Percentiles rank a stretch among this genome's conserved stretches.
Conservation (phyloP, 1,140 invertebrate species). For the Sycophaga agraensis region DNA sequence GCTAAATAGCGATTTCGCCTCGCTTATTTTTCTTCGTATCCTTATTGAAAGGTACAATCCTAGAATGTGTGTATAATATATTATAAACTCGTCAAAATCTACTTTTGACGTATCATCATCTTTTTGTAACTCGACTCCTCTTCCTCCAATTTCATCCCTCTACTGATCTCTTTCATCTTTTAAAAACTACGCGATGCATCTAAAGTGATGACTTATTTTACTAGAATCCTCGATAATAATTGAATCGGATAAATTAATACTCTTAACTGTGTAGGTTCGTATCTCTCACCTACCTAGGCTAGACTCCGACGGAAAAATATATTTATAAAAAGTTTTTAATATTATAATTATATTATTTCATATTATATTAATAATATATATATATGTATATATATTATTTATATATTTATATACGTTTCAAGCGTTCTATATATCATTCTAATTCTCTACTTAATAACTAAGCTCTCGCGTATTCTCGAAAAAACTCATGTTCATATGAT, state of each 20-base stretch:
- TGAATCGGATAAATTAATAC: slow-evolving; percentile 56
- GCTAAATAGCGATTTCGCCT: not conserved
- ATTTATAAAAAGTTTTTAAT: slow-evolving; percentile 60
- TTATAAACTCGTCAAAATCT: slow-evolving; percentile 7
- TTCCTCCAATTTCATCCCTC: slow-evolving; percentile 28
- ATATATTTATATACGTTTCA: slow-evolving; percentile 48
- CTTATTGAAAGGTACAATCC: slow-evolving; percentile 13
- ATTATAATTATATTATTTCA: slow-evolving; percentile 45
- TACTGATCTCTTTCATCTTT: slow-evolving; percentile 31
- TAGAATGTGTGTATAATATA: slow-evolving; percentile 26
- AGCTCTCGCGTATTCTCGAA: slow-evolving; percentile 32
- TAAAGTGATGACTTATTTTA: slow-evolving; percentile 52
- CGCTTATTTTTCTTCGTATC: not conserved
- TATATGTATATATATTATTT: slow-evolving; percentile 30
- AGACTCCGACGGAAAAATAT: slow-evolving; percentile 60
- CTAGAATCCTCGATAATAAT: slow-evolving; percentile 50
- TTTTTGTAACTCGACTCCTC: slow-evolving; percentile 44
- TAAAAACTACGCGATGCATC: slow-evolving; percentile 46
- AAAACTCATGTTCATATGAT: slow-evolving; percentile 23
- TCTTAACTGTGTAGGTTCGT: slow-evolving; percentile 51
- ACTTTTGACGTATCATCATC: too few relatives aligned
- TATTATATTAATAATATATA: slow-evolving; percentile 23
- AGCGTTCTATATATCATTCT: slow-evolving; percentile 52
- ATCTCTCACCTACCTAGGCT: slow-evolving; percentile 51
- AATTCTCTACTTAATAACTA: slow-evolving; percentile 42